These are phyloP conservation scores for Meliscaeva auricollis DNA, from an alignment of 2,888 invertebrate genomes.

Conservation along the genomic window DNA sequence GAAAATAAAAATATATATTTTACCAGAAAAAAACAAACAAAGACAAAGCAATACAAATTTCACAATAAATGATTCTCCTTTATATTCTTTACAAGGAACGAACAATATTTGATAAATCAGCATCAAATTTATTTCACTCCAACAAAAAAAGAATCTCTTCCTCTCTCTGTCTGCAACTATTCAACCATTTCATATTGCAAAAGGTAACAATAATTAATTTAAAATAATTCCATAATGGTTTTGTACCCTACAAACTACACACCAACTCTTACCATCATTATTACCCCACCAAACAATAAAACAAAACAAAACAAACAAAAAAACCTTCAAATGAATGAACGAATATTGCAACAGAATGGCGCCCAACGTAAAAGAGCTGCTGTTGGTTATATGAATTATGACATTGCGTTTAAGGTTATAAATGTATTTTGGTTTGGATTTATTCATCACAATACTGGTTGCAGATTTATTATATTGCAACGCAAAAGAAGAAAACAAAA, in stretches of 20 bases:
- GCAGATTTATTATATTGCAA: conserved; percentile 48
- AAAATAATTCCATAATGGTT: conserved; percentile 68
- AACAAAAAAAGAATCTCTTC: not conserved
- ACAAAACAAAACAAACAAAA: not conserved
- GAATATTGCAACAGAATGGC: conserved; percentile 4
- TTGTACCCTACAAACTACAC: not conserved
- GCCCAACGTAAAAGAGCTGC: conserved; percentile 26
- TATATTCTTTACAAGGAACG: not conserved
- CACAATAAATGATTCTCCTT: conserved; percentile 1
- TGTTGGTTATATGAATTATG: conserved; percentile 62
- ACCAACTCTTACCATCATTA: not conserved
- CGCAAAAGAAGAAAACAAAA: not conserved
- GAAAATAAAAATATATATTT: too few relatives aligned
- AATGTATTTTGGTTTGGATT: conserved; percentile 66
- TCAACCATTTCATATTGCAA: conserved; percentile 1
- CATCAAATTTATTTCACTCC: conserved; percentile 20
- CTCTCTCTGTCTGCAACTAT: not conserved
- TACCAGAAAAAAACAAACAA: not conserved
- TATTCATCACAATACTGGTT: conserved; percentile 52
- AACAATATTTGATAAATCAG: conserved; percentile 38
- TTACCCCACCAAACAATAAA: too few relatives aligned
- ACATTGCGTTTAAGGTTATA: conserved; percentile 63
- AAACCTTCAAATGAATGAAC: not conserved
- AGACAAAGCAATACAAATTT: not conserved
- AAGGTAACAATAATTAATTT: conserved; percentile 69